Evolutionary conservation across 2,797 vertebrate species (phyloP).

Genomic region (Tragelaphus eurycerus): DNA sequence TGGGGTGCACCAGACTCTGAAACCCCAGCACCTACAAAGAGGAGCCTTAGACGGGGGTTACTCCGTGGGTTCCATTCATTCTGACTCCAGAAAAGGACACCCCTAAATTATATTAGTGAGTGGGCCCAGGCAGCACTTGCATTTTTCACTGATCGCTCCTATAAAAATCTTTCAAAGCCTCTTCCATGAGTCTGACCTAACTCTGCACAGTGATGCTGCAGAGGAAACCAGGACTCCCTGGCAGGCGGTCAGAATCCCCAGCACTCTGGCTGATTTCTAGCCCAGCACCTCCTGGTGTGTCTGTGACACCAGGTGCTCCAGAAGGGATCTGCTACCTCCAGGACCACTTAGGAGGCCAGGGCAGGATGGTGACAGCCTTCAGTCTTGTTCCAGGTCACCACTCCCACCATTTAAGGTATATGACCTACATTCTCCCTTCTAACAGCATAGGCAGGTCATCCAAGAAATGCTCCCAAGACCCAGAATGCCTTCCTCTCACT

Average conservation of each 20-base stretch:
- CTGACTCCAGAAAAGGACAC: background rate
- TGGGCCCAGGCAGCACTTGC: background rate
- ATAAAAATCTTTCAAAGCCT: accelerated
- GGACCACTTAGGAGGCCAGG: background rate
- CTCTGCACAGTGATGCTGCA: accelerated
- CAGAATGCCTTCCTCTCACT: background rate
- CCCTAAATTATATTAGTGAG: background rate
- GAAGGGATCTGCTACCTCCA: background rate
- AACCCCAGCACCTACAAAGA: background rate
- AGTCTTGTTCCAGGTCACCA: background rate
- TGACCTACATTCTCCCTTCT: background rate
- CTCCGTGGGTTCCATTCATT: background rate
- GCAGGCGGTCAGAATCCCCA: accelerated
- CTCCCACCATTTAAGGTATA: accelerated
- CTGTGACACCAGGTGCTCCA: background rate
- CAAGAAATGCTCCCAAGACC: background rate
- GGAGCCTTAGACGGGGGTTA: background rate
- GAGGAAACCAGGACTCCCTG: background rate
- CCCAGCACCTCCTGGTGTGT: accelerated
- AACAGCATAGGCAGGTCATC: background rate
- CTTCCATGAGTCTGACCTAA: too few relatives aligned
- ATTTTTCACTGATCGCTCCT: background rate
- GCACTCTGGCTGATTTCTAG: background rate
- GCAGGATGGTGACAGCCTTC: background rate
- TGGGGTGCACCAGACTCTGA: background rate